Evolutionary conservation across 2,113 vertebrate genomes (phyloP), one percentile per base, ranked within the genome.

Genomic region (Callopanchax toddi): DNA sequence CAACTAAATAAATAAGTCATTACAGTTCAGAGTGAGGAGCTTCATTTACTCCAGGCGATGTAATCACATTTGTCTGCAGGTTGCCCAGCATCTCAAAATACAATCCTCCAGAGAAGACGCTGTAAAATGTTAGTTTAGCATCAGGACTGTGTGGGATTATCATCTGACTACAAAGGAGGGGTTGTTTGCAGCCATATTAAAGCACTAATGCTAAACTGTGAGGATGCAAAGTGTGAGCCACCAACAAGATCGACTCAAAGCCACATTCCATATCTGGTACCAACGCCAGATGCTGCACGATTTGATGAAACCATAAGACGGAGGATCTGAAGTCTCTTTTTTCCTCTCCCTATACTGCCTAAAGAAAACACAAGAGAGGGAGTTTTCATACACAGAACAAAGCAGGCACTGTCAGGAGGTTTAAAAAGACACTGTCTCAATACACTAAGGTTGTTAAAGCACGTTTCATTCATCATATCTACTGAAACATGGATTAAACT

Each of bases 1-100:
- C 72, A 86, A 87, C 89, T 90, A 93, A 93, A 92, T 92, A 93
- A 93, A 93, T 93, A 92, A 92, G 73, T 82, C 89, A 92, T 92
- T 93, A 93, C 59, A 83, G 80, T 88, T 88, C 82, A 87, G 86
- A 89, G 84, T 70, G 71, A 76, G 73, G 85, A 84, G 76, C 87
- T 91, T 92, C 78, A 91, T 92, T 92, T 92, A 92, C 82, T 87
- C 80, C 37, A 43, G 55, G 74, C 61, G 90, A 92, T 92, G 90
- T 75, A 90, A 93, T 92, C 92, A 67, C 84, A 84, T 71, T 80
- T 87, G 85, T 87, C 88, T 91, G 84, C 87, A 85, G 56, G 81
- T 85, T 87, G 80, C 77, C 67, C 75, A 79, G 84, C 85, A 70
- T 89, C 79, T 84, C 80, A 81, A 89, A 11, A 87, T 72, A 73